phyloP scores from a whole-genome alignment of 2,113 vertebrate species.

The Haplochromis burtoni region DNA sequence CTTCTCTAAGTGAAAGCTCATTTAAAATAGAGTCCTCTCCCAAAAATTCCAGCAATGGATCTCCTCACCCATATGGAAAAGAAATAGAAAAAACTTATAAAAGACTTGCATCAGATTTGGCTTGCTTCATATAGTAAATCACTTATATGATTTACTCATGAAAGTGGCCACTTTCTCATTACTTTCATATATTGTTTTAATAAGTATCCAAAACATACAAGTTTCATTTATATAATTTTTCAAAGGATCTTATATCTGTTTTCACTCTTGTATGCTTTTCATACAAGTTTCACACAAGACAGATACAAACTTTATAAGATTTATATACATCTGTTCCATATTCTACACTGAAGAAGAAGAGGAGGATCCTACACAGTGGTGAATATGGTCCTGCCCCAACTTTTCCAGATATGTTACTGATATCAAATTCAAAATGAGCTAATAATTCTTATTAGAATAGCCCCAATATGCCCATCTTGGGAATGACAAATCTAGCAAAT shows the following conservation, averaged over 20 bases:
- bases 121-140: neutral
- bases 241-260: neutral
- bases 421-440: neutral
- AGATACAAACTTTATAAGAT: neutral
- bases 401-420: neutral
- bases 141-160: neutral
- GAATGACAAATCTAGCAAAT: neutral
- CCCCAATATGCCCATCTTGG: neutral
- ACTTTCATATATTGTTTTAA: neutral
- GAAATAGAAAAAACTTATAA: neutral
- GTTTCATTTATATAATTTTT: neutral
- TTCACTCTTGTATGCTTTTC: neutral
- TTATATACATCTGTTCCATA: fast-evolving
- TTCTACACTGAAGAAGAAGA: neutral
- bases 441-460: neutral
- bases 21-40: neutral
- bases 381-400: neutral
- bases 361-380: neutral
- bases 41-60: neutral
- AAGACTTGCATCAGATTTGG: neutral
- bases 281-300: neutral
- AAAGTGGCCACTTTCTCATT: neutral
- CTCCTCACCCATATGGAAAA: neutral
- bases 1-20: neutral
- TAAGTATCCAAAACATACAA: neutral